These are phyloP conservation scores for Hapalemur alaotrensis DNA, from an alignment of 2,797 vertebrate species.

Conservation along the genomic window DNA sequence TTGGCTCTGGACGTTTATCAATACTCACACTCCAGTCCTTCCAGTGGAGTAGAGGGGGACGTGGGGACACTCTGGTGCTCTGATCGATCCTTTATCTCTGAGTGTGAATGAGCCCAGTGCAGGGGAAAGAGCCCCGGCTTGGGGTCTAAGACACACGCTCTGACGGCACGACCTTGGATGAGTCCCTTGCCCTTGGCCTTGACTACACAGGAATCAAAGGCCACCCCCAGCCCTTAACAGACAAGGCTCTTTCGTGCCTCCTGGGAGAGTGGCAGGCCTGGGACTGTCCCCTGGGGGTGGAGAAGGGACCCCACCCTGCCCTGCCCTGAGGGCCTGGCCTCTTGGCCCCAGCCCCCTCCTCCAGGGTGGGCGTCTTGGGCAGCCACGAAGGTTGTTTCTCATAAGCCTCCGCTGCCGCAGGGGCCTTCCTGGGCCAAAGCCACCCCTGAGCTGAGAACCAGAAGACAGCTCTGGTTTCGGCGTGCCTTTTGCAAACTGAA, in stretches of 20 bases:
- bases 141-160: background rate
- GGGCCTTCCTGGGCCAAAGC: background rate
- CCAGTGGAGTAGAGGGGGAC: background rate
- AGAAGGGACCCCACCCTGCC: background rate
- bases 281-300: background rate
- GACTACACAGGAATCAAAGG: background rate
- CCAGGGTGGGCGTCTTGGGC: background rate
- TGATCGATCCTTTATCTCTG: background rate
- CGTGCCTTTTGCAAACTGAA: background rate
- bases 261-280: accelerated
- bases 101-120: background rate
- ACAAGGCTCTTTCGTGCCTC: background rate
- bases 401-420: background rate
- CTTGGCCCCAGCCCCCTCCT: too few species aligned
- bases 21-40: background rate
- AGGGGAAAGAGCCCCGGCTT: background rate
- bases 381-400: background rate
- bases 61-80: background rate
- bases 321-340: background rate
- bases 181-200: background rate
- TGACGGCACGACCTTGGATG: background rate
- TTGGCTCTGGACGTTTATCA: background rate
- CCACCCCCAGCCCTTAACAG: background rate
- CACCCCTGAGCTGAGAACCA: background rate
- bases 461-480: background rate